phyloP scores from a whole-genome alignment of 2,113 vertebrate genomes.

The Promerops cafer region DNA sequence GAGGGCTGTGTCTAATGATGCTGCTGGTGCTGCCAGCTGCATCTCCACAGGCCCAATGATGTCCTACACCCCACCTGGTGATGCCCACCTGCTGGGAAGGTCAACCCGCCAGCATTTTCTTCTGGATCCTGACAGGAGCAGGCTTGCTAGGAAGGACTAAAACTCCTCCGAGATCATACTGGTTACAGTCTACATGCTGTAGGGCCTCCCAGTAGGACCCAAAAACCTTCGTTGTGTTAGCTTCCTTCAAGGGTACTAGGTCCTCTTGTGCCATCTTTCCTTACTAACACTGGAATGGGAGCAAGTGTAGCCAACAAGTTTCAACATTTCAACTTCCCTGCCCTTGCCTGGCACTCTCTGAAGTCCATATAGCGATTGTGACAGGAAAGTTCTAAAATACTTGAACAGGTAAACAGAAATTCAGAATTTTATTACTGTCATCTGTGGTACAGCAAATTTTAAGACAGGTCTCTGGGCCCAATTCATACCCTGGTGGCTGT shows the following conservation, averaged over 20 bases:
- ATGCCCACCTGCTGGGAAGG: not conserved
- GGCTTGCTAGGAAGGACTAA: not conserved
- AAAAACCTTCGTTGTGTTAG: not conserved
- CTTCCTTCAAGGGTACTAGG: not conserved
- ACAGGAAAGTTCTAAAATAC: not conserved
- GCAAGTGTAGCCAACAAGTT: not conserved
- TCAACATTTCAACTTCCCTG: not conserved
- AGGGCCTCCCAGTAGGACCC: not conserved
- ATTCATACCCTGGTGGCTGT: not conserved
- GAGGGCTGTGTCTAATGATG: not conserved
- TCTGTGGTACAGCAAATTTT: not conserved
- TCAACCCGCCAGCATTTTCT: not conserved
- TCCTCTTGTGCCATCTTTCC: not conserved
- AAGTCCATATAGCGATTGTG: not conserved
- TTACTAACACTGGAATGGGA: not conserved
- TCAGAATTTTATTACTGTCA: not conserved
- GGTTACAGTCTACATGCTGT: not conserved
- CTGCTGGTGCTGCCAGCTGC: not conserved
- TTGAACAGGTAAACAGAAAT: not conserved
- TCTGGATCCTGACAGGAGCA: not conserved
- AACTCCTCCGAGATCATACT: not conserved
- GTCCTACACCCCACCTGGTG: not conserved
- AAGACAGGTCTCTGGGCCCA: not conserved
- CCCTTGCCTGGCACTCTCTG: not conserved
- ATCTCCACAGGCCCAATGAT: not conserved